Conservation (phyloP, 2,888 invertebrate species). For the Pyrrhosoma nymphula region DNA sequence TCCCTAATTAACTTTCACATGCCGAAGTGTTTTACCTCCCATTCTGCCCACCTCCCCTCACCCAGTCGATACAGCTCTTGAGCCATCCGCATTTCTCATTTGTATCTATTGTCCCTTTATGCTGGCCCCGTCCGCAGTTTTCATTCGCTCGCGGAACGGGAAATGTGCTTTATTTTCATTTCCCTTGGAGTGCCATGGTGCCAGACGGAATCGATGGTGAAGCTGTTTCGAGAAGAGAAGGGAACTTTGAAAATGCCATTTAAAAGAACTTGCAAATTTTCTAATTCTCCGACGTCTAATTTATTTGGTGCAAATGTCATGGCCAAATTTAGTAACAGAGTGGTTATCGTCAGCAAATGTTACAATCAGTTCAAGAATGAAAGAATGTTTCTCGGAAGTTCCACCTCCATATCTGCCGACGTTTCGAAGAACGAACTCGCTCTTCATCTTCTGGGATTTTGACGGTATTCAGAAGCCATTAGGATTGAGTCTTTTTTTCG, state of each 20-base stretch:
- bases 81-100: not conserved
- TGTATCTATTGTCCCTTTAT: not conserved
- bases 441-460: too few species aligned
- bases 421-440: too few species aligned
- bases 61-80: not conserved
- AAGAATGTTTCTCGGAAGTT: too few species aligned
- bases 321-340: too few species aligned
- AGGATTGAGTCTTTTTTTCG: too few species aligned
- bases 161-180: not conserved
- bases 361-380: too few species aligned
- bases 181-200: not conserved
- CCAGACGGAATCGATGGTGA: not conserved
- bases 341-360: too few species aligned
- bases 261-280: too few species aligned
- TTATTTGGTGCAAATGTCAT: too few species aligned
- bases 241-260: not conserved
- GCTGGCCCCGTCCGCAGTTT: not conserved
- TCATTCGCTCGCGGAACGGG: not conserved
- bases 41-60: not conserved
- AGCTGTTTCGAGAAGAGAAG: not conserved
- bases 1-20: slow-evolving; percentile 1
- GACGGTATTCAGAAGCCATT: too few species aligned
- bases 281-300: too few species aligned
- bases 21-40: not conserved
- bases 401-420: too few species aligned